phyloP scores from a whole-genome alignment of 2,888 invertebrate species.

The Troides aeacus region DNA sequence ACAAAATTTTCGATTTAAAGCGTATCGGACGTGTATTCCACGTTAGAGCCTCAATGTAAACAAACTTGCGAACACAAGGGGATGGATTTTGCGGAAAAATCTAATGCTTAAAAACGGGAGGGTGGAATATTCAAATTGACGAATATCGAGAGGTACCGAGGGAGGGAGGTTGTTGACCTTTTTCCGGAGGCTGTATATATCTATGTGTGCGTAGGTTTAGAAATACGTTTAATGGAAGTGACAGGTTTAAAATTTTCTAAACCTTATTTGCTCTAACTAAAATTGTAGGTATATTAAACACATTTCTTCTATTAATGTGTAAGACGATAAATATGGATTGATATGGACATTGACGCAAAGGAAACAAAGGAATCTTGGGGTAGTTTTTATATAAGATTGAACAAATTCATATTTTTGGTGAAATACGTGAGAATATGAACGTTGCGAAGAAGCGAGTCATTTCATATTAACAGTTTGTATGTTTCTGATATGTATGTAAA shows the following conservation, averaged over 20 bases:
- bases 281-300: too few species aligned
- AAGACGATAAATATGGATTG: too few species aligned
- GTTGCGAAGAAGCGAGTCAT: too few species aligned
- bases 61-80: constrained; percentile 27
- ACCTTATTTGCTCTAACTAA: too few species aligned
- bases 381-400: too few species aligned
- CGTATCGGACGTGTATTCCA: not conserved
- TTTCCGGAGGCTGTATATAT: constrained; percentile 53
- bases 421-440: too few species aligned
- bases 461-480: too few species aligned
- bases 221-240: constrained; percentile 35
- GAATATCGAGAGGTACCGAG: constrained; percentile 57
- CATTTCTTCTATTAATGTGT: too few species aligned
- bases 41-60: constrained; percentile 34
- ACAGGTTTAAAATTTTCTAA: not conserved
- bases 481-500: too few species aligned
- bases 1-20: not conserved
- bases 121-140: constrained; percentile 70
- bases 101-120: constrained; percentile 63
- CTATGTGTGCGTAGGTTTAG: constrained; percentile 44
- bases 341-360: too few species aligned
- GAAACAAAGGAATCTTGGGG: too few species aligned
- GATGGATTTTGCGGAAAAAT: constrained; percentile 51
- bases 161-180: constrained; percentile 67
- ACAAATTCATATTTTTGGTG: too few species aligned